These are phyloP conservation scores for Phyllotis vaccarum DNA, from an alignment of 2,797 vertebrate species.

Conservation along the genomic window DNA sequence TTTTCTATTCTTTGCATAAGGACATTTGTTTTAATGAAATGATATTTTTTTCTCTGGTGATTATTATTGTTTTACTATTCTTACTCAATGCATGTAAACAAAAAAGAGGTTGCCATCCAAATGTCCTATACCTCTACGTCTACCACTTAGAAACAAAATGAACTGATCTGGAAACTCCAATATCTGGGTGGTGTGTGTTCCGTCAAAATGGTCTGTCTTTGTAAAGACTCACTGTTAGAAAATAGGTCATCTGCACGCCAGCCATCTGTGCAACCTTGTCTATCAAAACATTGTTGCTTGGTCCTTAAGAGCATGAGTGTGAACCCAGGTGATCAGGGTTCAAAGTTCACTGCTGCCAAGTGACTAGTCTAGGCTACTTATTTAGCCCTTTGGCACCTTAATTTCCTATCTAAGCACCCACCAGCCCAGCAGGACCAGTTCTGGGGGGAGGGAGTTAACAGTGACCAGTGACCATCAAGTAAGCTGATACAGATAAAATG, in stretches of 20 bases:
- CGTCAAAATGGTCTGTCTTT: background rate
- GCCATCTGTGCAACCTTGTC: background rate
- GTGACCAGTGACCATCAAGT: background rate
- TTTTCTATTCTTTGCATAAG: background rate
- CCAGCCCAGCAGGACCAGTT: background rate
- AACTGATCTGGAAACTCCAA: background rate
- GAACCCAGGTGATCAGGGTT: background rate
- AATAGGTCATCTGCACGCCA: background rate
- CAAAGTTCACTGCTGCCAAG: background rate
- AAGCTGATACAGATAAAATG: background rate
- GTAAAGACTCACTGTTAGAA: background rate
- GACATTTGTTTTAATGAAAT: constrained; percentile 24
- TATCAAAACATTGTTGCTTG: background rate
- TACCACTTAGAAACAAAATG: background rate
- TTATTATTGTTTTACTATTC: constrained; percentile 25
- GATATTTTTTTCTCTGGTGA: background rate
- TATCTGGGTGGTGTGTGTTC: background rate
- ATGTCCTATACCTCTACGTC: background rate
- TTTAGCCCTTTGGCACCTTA: background rate
- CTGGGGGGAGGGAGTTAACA: background rate
- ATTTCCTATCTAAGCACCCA: background rate
- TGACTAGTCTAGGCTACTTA: background rate
- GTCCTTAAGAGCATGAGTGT: background rate
- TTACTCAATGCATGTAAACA: background rate
- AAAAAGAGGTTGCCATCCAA: background rate